Percentiles rank a stretch among this genome's conserved stretches.
These are phyloP conservation scores for Pristionchus japonicus DNA, from an alignment of 2,888 invertebrate genomes.

Conservation along the genomic window DNA sequence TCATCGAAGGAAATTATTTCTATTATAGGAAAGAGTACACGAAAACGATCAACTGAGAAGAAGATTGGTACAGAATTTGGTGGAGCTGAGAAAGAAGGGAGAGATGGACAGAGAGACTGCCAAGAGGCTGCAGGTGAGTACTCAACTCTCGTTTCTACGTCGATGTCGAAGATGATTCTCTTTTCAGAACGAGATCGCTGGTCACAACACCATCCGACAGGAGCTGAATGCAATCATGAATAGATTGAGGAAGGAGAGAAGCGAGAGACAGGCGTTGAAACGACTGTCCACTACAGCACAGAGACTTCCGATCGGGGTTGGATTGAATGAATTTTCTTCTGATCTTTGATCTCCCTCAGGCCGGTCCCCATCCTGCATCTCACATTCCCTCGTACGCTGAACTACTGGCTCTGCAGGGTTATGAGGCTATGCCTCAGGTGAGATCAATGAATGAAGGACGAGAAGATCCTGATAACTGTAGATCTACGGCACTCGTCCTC, in stretches of 20 bases:
- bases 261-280: not conserved
- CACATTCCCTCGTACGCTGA: conserved; percentile 37
- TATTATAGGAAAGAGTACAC: not conserved
- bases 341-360: conserved; percentile 8
- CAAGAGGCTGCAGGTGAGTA: not conserved
- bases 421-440: conserved; percentile 32
- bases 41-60: not conserved
- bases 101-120: not conserved
- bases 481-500: conserved; percentile 31
- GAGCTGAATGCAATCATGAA: not conserved
- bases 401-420: not conserved
- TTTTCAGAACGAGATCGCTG: not conserved
- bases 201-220: not conserved
- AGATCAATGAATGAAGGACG: not conserved
- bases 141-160: not conserved
- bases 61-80: not conserved
- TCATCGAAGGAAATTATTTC: not conserved
- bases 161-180: not conserved
- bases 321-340: not conserved
- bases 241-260: not conserved
- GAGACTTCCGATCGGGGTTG: not conserved
- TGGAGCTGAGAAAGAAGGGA: not conserved
- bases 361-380: not conserved
- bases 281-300: not conserved
- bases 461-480: not conserved